Percentiles rank a stretch among this genome's conserved stretches.
Evolutionary conservation across 2,888 invertebrate genomes (phyloP).

Genomic region (Amphipoea lucens): DNA sequence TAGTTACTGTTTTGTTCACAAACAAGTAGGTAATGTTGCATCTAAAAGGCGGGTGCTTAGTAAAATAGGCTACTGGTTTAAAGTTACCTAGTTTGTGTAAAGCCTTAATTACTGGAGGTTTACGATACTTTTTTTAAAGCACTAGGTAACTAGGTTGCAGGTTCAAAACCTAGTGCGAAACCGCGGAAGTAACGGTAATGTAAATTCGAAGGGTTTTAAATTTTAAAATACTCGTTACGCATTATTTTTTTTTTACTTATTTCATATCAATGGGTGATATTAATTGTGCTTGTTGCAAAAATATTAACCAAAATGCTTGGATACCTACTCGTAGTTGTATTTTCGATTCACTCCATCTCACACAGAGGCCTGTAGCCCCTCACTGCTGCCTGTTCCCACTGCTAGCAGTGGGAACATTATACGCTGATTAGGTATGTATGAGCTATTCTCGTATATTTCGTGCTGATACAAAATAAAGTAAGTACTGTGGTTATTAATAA

Average conservation of each 20-base stretch:
- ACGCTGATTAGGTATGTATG: too few relatives aligned
- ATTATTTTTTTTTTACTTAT: too few relatives aligned
- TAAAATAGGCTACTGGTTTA: conserved; percentile 16
- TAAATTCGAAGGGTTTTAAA: not conserved
- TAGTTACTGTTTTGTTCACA: conserved; percentile 43
- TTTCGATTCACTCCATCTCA: too few relatives aligned
- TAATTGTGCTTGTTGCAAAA: too few relatives aligned
- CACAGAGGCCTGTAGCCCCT: too few relatives aligned
- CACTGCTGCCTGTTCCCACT: too few relatives aligned
- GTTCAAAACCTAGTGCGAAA: not conserved
- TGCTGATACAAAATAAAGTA: not conserved
- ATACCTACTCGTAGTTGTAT: not conserved
- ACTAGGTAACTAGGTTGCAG: not conserved
- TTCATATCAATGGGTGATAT: too few relatives aligned
- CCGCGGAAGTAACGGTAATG: too few relatives aligned
- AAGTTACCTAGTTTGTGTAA: conserved; percentile 17
- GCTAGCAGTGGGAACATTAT: too few relatives aligned
- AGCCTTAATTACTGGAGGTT: conserved; percentile 1
- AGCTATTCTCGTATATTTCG: too few relatives aligned
- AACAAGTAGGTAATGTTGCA: conserved; percentile 32
- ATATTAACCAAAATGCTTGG: not conserved
- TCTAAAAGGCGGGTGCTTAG: conserved; percentile 4
- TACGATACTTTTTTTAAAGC: not conserved
- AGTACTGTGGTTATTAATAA: not conserved
- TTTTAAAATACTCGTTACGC: not conserved